Evolutionary conservation across 2,888 invertebrate species (phyloP).

Genomic region (Diadegma fenestrale): DNA sequence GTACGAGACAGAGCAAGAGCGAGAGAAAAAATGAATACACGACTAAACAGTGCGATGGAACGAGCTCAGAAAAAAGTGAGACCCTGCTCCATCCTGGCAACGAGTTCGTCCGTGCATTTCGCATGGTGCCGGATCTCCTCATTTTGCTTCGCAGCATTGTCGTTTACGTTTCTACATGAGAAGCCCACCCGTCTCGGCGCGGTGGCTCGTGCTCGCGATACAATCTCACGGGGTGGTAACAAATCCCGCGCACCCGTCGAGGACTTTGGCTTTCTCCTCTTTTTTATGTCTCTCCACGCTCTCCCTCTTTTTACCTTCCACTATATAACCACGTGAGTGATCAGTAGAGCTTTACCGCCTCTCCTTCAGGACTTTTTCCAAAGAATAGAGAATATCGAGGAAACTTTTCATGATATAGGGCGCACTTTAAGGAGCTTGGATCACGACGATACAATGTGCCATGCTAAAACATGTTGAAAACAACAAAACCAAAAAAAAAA

Average conservation of each 20-base stretch:
- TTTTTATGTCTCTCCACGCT: background rate
- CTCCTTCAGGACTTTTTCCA: constrained; percentile 15
- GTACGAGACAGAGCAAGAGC: background rate
- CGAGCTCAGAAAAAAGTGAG: constrained; percentile 36
- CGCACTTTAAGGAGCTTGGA: constrained; percentile 25
- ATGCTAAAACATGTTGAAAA: too few relatives aligned
- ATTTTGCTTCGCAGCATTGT: constrained; percentile 34
- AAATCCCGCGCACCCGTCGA: constrained; percentile 57
- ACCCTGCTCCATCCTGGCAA: constrained; percentile 17
- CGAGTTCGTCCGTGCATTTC: constrained; percentile 37
- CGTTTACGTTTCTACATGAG: constrained; percentile 46
- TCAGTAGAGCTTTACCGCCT: constrained; percentile 47
- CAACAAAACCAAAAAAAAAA: too few relatives aligned
- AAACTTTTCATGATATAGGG: background rate
- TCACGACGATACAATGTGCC: too few relatives aligned
- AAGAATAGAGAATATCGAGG: constrained; percentile 43
- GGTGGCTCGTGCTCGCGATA: constrained; percentile 64
- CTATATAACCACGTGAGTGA: constrained; percentile 47
- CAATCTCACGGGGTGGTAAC: constrained; percentile 62
- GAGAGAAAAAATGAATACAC: background rate
- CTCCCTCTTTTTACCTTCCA: constrained; percentile 1
- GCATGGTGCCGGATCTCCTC: constrained; percentile 26
- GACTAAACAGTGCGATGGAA: background rate
- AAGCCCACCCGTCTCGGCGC: constrained; percentile 28
- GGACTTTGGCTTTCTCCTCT: constrained; percentile 8